Conservation (phyloP, 2,797 vertebrate genomes). For the Cephalopachus bancanus region DNA sequence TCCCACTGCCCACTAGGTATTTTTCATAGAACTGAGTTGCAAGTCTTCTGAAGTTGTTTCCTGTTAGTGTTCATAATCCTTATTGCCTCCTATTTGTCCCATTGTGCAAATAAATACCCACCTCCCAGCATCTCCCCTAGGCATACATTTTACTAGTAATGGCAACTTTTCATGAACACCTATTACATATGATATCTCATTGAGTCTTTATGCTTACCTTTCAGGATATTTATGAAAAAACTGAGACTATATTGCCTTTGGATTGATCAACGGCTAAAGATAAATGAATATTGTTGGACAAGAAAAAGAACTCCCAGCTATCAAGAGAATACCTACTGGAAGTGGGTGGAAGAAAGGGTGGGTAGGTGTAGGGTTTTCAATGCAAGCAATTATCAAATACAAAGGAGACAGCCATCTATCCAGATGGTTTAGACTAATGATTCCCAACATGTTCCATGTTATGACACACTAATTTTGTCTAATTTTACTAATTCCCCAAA, state of each 20-base stretch:
- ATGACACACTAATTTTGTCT: conserved; percentile 80
- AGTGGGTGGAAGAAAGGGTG: background rate
- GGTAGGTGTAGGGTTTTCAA: conserved; percentile 36
- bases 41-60: background rate
- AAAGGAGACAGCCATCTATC: conserved; percentile 50
- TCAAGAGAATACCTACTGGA: conserved; percentile 26
- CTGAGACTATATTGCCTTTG: conserved; percentile 24
- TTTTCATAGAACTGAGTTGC: background rate
- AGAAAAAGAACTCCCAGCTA: background rate
- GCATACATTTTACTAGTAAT: background rate
- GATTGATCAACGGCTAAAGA: conserved; percentile 39
- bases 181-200: conserved; percentile 12
- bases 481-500: conserved; percentile 82
- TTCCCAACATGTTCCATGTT: conserved; percentile 74
- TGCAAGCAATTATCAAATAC: conserved; percentile 55
- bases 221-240: conserved; percentile 42
- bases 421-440: conserved; percentile 78
- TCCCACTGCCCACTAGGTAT: background rate
- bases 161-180: background rate
- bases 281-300: background rate
- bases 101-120: conserved; percentile 35
- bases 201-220: background rate
- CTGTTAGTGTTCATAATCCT: background rate
- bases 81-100: background rate
- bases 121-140: background rate